A percentile compares a stretch with the other conserved stretches of the same genome.
phyloP scores from a whole-genome alignment of 2,797 vertebrate species.

The Pogonophryne albipinna region DNA sequence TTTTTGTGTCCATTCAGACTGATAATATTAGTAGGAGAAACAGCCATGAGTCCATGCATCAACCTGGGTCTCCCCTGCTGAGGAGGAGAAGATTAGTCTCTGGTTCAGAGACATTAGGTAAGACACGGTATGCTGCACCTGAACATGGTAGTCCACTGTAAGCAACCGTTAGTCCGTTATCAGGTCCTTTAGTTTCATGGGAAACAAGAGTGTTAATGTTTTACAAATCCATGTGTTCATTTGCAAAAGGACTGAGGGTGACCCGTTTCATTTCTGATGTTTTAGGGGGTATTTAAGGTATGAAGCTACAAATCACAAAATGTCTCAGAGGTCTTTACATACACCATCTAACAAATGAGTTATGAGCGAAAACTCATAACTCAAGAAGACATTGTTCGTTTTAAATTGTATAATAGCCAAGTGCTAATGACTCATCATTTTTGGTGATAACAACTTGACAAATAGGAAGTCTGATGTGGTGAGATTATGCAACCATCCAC shows the following conservation, averaged over 20 bases:
- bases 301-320: neutral
- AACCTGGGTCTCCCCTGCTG: neutral
- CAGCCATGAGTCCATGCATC: constrained; percentile 23
- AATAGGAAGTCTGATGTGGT: neutral
- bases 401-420: neutral
- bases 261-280: neutral
- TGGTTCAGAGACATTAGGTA: constrained; percentile 59
- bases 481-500: neutral
- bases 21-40: constrained; percentile 42
- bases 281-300: neutral
- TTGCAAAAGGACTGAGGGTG: neutral
- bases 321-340: neutral
- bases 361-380: neutral
- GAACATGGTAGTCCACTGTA: neutral
- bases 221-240: neutral
- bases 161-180: neutral
- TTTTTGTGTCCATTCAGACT: constrained; percentile 53
- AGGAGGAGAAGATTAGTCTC: constrained; percentile 66
- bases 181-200: neutral
- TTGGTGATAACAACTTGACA: neutral
- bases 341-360: neutral
- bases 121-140: constrained; percentile 19
- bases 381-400: neutral
- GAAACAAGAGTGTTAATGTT: neutral
- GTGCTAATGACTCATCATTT: neutral